A percentile compares a stretch with the other conserved stretches of the same genome.
Conservation (phyloP, 2,113 vertebrate genomes). For the Connochaetes taurinus region DNA sequence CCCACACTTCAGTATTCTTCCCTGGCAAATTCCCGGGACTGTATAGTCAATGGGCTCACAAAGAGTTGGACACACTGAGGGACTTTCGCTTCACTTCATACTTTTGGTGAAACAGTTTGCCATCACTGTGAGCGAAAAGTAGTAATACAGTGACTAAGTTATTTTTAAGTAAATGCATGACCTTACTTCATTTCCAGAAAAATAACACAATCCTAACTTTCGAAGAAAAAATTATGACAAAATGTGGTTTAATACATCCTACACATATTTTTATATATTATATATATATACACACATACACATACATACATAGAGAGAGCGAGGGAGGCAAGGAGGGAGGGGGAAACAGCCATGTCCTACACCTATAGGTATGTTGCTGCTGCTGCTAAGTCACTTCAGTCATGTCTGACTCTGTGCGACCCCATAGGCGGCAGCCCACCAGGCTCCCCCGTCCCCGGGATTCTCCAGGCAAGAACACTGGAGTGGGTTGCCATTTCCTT, state of each 20-base stretch:
- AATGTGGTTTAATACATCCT: background rate
- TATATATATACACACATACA: rapidly evolving
- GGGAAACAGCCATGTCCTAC: background rate
- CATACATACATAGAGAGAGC: background rate
- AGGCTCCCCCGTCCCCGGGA: too few species aligned
- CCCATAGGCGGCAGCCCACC: too few species aligned
- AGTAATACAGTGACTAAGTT: background rate
- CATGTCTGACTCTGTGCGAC: rapidly evolving
- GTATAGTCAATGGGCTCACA: background rate
- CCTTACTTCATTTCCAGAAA: background rate
- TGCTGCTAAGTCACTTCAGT: too few species aligned
- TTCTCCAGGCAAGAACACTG: too few species aligned
- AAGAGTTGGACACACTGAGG: background rate
- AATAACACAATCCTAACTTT: background rate
- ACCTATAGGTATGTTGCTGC: too few species aligned
- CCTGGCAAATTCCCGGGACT: background rate
- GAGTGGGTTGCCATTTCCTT: too few species aligned
- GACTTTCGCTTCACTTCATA: background rate
- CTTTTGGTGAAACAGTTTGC: background rate
- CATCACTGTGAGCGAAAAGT: background rate
- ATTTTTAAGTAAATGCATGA: background rate
- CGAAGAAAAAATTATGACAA: background rate
- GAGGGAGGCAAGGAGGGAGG: background rate
- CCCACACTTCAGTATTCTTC: background rate
- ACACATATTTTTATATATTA: background rate